These are phyloP conservation scores for Leptinotarsa tumamoca DNA, from an alignment of 2,888 invertebrate species.

Conservation along the genomic window DNA sequence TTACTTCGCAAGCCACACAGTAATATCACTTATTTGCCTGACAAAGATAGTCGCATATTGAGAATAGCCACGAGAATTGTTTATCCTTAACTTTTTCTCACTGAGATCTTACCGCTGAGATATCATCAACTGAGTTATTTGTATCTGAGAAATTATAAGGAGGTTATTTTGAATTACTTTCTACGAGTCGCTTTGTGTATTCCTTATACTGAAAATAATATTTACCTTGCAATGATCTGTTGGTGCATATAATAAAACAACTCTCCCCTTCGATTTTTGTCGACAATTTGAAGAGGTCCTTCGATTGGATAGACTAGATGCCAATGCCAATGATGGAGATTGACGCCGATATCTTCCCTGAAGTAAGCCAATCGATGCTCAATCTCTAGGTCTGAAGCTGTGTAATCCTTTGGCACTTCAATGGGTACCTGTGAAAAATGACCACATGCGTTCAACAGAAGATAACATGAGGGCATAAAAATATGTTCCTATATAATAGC, in stretches of 20 bases:
- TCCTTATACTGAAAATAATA: neutral
- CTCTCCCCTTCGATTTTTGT: slow-evolving; percentile 82
- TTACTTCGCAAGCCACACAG: too few species aligned
- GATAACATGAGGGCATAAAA: too few species aligned
- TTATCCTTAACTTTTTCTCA: too few species aligned
- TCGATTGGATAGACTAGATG: slow-evolving; percentile 86
- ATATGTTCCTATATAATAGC: too few species aligned
- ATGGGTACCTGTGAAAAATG: slow-evolving; percentile 71
- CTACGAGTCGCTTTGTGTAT: too few species aligned
- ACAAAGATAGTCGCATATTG: too few species aligned
- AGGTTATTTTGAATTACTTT: too few species aligned
- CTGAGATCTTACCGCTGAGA: too few species aligned
- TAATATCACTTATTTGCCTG: too few species aligned
- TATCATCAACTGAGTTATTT: too few species aligned
- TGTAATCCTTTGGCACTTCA: slow-evolving; percentile 79
- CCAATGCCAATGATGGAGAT: slow-evolving; percentile 93
- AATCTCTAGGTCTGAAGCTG: slow-evolving; percentile 79
- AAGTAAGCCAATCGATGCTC: slow-evolving; percentile 88
- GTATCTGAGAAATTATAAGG: too few species aligned
- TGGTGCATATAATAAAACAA: slow-evolving; percentile 85
- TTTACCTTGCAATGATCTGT: slow-evolving; percentile 71
- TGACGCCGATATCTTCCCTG: slow-evolving; percentile 86
- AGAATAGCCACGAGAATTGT: too few species aligned
- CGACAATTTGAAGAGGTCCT: slow-evolving; percentile 72
- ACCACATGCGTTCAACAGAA: neutral